Evolutionary conservation across 2,113 vertebrate species (phyloP), one percentile per base, ranked within the genome.

Genomic region (Anolis sagrei): DNA sequence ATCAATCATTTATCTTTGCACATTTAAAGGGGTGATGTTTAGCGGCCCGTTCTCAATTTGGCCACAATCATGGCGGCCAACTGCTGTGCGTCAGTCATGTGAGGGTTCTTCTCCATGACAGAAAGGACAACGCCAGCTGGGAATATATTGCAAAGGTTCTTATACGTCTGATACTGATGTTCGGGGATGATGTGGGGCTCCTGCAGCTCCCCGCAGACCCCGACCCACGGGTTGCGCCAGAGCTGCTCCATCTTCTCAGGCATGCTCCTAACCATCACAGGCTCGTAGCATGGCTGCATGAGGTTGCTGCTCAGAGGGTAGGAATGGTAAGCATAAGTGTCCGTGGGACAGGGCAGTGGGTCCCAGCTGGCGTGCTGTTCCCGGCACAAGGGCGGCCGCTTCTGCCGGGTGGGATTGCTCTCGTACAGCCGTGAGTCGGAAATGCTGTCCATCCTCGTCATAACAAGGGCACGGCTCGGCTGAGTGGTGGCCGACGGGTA

Each of bases 161-260:
- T 98, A 92, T 99, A 99, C 14, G 98, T 99, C 94, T 99, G 98
- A 95, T 98, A 99, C 93, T 98, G 99, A 89, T 99, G 98, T 83
- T 99, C 99, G 72, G 98, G 98, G 90, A 99, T 98, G 86, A 97
- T 94, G 36, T 97, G 97, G 72, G 97, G 97, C 84, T 99, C 98
- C 87, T 95, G 97, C 36, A 97, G 97, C 90, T 99, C 98, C 68
- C 94, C 95, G 64, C 95, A 95, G 76, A 97, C 93, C 86, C 94
- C 96, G 86, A 98, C 97, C 98, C 98, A 99, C 18, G 98, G 98
- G n/a, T 97, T 98, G 91, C 97, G 97, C 98, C 99, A 99, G 89
- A 99, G 97, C 14, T 99, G 99, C 88, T 99, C 99, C 98, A 99
- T 99, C 96, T 99, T 99, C 91, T 99, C 99, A 29, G 99, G 99